phyloP scores from a whole-genome alignment of 1,140 invertebrate genomes.

The Periplaneta americana region DNA sequence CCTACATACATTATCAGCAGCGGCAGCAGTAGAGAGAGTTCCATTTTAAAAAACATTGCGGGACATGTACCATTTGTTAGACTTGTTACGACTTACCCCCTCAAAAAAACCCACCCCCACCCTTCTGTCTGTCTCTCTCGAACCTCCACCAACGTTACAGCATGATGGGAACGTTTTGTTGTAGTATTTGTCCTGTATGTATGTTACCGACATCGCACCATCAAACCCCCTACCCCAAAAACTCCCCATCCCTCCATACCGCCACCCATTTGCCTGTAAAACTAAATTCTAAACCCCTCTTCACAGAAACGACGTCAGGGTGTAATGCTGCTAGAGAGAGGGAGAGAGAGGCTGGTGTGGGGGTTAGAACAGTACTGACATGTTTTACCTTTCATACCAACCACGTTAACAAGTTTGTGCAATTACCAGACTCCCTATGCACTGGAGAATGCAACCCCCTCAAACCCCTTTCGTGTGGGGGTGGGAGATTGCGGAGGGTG shows the following conservation, averaged over 20 bases:
- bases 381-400: not conserved
- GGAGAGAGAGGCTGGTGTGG: not conserved
- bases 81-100: not conserved
- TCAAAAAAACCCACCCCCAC: no score
- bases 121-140: no score
- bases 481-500: not conserved
- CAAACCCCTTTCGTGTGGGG: no score
- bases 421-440: not conserved
- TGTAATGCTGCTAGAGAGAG: not conserved
- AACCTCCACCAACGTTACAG: no score
- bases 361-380: not conserved
- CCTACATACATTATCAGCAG: not conserved
- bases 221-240: no score
- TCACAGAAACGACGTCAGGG: not conserved
- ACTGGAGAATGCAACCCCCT: no score
- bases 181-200: not conserved
- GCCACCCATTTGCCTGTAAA: not conserved
- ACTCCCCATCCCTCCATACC: no score
- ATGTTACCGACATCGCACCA: no score
- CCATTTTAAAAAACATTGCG: not conserved
- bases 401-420: not conserved
- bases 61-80: not conserved
- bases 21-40: no score
- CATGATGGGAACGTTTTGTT: not conserved
- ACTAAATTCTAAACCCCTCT: not conserved